Evolutionary conservation across 2,113 vertebrate species (phyloP).

Genomic region (Chauna torquata): DNA sequence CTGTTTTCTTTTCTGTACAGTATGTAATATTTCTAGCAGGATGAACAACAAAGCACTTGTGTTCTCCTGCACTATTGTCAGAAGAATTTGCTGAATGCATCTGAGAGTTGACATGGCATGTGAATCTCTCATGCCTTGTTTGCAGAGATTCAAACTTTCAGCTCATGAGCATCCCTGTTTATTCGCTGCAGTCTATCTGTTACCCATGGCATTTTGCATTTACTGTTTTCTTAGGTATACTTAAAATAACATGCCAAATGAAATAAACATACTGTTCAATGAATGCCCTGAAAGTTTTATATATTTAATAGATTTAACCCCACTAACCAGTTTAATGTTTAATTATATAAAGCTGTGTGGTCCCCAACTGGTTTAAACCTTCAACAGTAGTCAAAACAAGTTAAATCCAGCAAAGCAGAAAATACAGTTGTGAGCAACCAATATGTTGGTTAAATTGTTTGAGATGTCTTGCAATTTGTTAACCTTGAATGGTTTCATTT

Average conservation of each 20-base stretch:
- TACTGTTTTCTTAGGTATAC: background rate
- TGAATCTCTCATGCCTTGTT: slow-evolving; percentile 40
- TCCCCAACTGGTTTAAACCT: slow-evolving; percentile 14
- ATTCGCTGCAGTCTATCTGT: background rate
- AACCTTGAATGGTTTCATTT: slow-evolving; percentile 37
- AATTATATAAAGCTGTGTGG: background rate
- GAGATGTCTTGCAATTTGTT: slow-evolving; percentile 49
- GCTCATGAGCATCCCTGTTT: background rate
- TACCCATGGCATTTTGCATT: slow-evolving; percentile 22
- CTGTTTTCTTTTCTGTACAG: slow-evolving; percentile 61
- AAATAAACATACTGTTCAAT: slow-evolving; percentile 10
- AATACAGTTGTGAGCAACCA: background rate
- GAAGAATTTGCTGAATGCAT: slow-evolving; percentile 62
- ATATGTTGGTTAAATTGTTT: slow-evolving; percentile 16
- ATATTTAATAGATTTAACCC: background rate
- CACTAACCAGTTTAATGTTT: slow-evolving; percentile 1
- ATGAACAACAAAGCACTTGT: slow-evolving; percentile 50
- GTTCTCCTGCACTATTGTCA: slow-evolving; percentile 47
- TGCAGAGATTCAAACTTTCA: slow-evolving; percentile 46
- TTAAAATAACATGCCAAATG: slow-evolving; percentile 45
- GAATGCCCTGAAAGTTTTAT: background rate
- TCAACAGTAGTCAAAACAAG: background rate
- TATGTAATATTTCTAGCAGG: slow-evolving; percentile 62
- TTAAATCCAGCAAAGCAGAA: background rate
- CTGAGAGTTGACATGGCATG: slow-evolving; percentile 20